Evolutionary conservation across 2,888 invertebrate genomes (phyloP).

Genomic region (Labia minor): DNA sequence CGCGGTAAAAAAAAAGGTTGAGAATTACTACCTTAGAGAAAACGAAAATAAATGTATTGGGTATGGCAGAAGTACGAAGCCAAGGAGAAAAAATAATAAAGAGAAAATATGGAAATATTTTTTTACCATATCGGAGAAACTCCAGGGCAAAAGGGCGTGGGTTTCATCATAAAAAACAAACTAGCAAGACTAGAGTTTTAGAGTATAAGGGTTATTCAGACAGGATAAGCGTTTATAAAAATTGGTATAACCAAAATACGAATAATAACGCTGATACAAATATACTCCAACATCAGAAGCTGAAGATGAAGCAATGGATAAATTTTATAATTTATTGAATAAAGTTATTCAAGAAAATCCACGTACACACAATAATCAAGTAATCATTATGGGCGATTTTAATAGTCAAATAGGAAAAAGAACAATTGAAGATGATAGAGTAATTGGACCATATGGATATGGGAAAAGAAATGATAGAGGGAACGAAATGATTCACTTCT

Average conservation of each 20-base stretch:
- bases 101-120: background rate
- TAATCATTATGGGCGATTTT: background rate
- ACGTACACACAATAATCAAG: background rate
- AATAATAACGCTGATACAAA: background rate
- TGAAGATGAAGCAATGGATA: background rate
- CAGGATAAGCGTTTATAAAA: background rate
- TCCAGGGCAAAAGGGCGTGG: background rate
- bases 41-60: background rate
- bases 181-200: background rate
- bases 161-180: background rate
- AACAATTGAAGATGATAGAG: background rate
- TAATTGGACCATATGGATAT: background rate
- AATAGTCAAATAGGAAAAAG: background rate
- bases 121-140: background rate
- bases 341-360: background rate
- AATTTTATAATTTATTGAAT: background rate
- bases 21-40: too few relatives aligned
- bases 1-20: too few relatives aligned
- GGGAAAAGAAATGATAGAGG: background rate
- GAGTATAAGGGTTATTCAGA: background rate
- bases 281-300: background rate
- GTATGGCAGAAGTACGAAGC: background rate
- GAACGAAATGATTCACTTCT: background rate
- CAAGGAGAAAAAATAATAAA: background rate
- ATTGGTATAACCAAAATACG: background rate